Base-by-base conservation (phyloP, 2,888 invertebrate genomes). In the Cyclophora punctaria region DNA sequence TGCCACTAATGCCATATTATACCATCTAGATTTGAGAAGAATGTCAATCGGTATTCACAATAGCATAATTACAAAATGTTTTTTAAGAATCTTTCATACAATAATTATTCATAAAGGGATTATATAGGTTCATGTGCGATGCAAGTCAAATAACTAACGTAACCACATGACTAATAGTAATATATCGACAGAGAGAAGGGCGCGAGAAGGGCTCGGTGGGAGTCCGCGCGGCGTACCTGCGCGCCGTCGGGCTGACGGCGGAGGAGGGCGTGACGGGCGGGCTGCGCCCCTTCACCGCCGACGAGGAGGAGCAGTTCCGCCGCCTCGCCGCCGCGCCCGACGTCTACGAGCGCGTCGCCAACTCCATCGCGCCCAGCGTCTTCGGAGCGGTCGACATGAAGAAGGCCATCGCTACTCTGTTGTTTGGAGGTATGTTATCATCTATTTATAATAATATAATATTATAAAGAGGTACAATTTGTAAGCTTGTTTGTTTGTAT, bases 281-380 rank as follows among this genome's bases (percentile, higher is more conserved):
- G 41, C 90, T 86, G n/a, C 67, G 73, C 44, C 87, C 89, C 41
- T 87, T 89, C 69, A 86, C 88, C 0, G 61, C 83, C 0, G 85
- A 83, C 0, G 89, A 89, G 52, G 88, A 89, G 78, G 95, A 95
- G 66, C 90, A 94, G 64, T 96, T 97, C 76, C 85, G 95, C 3
- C 90, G 96, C 56, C 90, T 99, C 69, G 96, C 98, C 0, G 92
- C 95, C 1, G 92, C 94, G 4, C 92, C 95, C 0, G 94, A 98
- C 76, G 91, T 98, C 46, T 97, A 97, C 73, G 97, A 99, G 2
- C 92, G 94, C 50, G 91, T 99, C 51, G 91, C 97, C 0, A 92
- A 91, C 64, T 98, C 97, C 47, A 94, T 99, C 68, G 99, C 99
- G 0, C 99, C 99, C 0, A 98, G 98, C 61, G 99, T 99, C 60